Conservation (phyloP, 2,113 vertebrate species). For the Nanger granti region DNA sequence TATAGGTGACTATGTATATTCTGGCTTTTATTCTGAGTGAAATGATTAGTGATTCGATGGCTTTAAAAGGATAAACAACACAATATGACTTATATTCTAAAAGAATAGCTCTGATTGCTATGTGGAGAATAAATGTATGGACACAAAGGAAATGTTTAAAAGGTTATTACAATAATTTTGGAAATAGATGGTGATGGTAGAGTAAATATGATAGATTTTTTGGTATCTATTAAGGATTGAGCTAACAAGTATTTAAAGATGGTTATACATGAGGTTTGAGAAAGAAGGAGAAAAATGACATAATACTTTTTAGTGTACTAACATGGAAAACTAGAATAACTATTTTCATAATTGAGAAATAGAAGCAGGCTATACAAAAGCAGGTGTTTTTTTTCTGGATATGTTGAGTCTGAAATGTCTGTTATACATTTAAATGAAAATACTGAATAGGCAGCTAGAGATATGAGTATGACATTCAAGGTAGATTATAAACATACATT, state of each 20-base stretch:
- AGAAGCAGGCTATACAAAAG: not conserved
- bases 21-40: not conserved
- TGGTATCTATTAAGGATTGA: not conserved
- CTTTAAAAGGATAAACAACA: not conserved
- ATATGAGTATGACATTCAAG: not conserved
- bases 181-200: not conserved
- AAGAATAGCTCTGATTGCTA: not conserved
- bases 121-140: not conserved
- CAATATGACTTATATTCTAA: not conserved
- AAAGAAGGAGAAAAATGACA: not conserved
- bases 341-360: not conserved
- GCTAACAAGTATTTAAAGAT: not conserved
- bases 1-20: not conserved
- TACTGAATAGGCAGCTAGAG: not conserved
- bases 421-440: not conserved
- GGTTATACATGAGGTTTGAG: not conserved
- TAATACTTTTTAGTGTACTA: not conserved
- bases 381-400: not conserved
- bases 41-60: not conserved
- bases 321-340: not conserved
- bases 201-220: not conserved
- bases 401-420: not conserved
- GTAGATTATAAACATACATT: not conserved
- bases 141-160: not conserved
- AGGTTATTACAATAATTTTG: not conserved